A percentile compares a stretch with the other conserved stretches of the same genome.
phyloP scores from a whole-genome alignment of 2,888 invertebrate genomes.

The Leptodirus hochenwartii region DNA sequence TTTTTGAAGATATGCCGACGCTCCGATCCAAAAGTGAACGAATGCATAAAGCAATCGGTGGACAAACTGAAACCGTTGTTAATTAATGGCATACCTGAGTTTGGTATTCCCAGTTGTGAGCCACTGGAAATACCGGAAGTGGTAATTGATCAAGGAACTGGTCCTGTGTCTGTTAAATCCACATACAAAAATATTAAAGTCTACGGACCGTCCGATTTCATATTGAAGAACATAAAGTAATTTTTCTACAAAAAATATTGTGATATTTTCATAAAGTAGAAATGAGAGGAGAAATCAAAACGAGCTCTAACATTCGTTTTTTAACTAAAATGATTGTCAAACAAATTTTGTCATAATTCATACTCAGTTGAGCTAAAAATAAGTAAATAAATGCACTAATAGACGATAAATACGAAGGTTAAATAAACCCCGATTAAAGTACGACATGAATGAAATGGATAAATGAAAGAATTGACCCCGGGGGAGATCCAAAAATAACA shows the following conservation, averaged over 20 bases:
- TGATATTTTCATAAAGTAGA: constrained; percentile 5
- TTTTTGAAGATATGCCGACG: constrained; percentile 34
- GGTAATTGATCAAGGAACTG: constrained; percentile 40
- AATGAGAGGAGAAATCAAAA: too few species aligned
- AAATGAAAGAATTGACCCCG: too few species aligned
- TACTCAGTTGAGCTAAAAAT: too few species aligned
- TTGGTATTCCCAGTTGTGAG: constrained; percentile 44
- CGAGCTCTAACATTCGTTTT: too few species aligned
- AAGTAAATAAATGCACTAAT: too few species aligned
- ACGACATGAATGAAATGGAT: too few species aligned
- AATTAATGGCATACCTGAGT: constrained; percentile 38
- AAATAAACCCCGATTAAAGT: too few species aligned
- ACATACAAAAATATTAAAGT: constrained; percentile 40
- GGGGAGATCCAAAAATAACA: too few species aligned
- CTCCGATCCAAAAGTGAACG: constrained; percentile 31
- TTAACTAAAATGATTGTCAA: too few species aligned
- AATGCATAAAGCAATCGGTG: constrained; percentile 39
- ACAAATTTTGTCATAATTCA: too few species aligned
- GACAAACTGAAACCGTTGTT: constrained; percentile 40
- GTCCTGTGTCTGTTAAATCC: constrained; percentile 39
- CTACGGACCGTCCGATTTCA: constrained; percentile 40
- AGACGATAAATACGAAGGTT: too few species aligned
- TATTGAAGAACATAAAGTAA: constrained; percentile 39
- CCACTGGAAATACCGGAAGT: constrained; percentile 41
- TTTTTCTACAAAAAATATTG: too few species aligned